Evolutionary conservation across 2,113 vertebrate genomes (phyloP), one percentile per base, ranked within the genome.

Genomic region (Ursus arctos): DNA sequence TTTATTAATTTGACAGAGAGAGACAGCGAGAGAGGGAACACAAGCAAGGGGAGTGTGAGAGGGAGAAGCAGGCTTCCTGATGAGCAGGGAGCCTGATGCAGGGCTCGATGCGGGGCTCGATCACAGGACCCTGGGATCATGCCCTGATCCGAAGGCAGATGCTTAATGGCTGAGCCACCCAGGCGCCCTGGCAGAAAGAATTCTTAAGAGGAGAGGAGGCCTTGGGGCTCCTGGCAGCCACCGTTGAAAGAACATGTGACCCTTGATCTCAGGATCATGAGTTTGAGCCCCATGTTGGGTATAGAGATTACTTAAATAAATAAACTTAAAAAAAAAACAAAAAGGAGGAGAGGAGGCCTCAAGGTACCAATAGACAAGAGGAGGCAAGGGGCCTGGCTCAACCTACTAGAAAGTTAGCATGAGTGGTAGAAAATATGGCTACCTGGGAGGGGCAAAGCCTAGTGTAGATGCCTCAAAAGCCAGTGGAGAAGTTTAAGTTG

Each of bases 351-450:
- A 85, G 10, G 2, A 94, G 28, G 79, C n/a, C 71, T 92, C 63
- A 74, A 83, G 69, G 53, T 93, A 21, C 43, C 40, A 85, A 40
- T 5, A 91, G 81, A 76, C 65, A 43, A 97, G 51, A 80, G 8
- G 1, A 84, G 40, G 31, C 67, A 0, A 95, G 96, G 21, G 40
- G 11, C 67, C 63, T 82, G 55, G 26, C 26, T 87, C 3, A 65
- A 90, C n/a, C 36, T 89, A 82, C 28, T 83, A 71, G 71, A 82
- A 95, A 96, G 43, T 16, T 96, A 77, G 22, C 22, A 77, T 40
- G 24, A 94, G 86, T 74, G 49, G 67, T 55, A 83, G 55, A 92
- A 76, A 65, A 47, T 72, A 72, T 55, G 43, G 72, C 19, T 9
- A 76, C 33, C 33, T 79, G 13, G 40, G 51, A 85, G 40, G 26